Evolutionary conservation across 2,113 vertebrate species (phyloP), one percentile per base, ranked within the genome.

Genomic region (Monopterus albus): DNA sequence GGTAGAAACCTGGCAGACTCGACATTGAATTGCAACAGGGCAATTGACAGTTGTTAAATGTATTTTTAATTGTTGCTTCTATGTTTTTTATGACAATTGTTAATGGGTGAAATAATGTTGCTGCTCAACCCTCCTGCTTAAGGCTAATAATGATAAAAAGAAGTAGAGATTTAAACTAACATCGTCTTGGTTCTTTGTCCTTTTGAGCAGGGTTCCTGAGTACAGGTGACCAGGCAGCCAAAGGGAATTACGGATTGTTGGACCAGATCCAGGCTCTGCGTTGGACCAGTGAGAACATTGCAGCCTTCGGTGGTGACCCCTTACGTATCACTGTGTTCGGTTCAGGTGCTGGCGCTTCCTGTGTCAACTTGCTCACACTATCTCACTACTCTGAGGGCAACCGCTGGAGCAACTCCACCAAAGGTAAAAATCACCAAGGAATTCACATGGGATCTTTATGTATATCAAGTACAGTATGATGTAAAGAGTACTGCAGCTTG

Each of bases 351-450:
- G 98, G 98, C 38, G 98, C 96, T 55, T 99, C 98, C 29, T 99
- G 96, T 79, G 97, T 99, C 91, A 99, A 99, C 92, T 95, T 99
- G 12, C 95, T 99, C 91, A 99, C 98, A 59, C 93, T 99, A 88
- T 99, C 98, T 91, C 98, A 99, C 95, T 99, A 99, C 93, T 99
- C 98, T 87, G 98, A 99, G 96, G 98, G 98, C 92, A 98, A 99
- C 95, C 97, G 97, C 94, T 99, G 98, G 98, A 99, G 98, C 95
- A 99, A 99, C 96, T 99, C 98, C 90, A 99, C 98, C 91, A 99
- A 99, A 98, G 98, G 97, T 99, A 96, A 93, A 92, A 93, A 89
- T 6, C 11, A 10, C 7, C 6, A 0, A 6, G 21, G 23, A 21
- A 39, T n/a, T 20, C 29, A 6, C 3, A 6, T 11, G 21, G 17